Base-by-base conservation (phyloP, 2,113 vertebrate genomes). In the Tricholaema leucomelas region DNA sequence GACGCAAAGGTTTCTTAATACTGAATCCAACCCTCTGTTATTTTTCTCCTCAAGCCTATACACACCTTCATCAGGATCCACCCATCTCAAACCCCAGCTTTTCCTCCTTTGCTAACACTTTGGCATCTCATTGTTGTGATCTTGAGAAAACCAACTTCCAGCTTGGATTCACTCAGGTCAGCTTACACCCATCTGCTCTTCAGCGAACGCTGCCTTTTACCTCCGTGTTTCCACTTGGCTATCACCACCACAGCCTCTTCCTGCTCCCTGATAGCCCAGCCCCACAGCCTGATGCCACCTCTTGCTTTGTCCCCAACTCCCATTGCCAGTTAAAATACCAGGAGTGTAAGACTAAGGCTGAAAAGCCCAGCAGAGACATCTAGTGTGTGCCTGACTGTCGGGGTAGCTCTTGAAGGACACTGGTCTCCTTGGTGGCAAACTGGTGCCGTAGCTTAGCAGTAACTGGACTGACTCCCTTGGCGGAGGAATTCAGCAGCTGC, bases 31-130 rank as follows among this genome's bases (percentile, higher is more conserved):
- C 10, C 31, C 6, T 4, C 46, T 4, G 3, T 8, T 60, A 6
- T 24, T 50, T 59, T 0, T 5, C 33, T 36, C 25, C 66, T 67
- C 48, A 60, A 67, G 55, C 7, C 24, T 21, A 50, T 7, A 12
- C 50, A 6, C 6, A 10, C 28, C 15, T 85, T 58, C 23, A 31
- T 38, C 65, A 70, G 40, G 21, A 67, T 35, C 35, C 63, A 40
- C 1, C 11, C 0, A 0, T 19, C 5, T 30, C 7, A 8, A 48
- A 55, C 6, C 1, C 0, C 30, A 76, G 9, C 44, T 54, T 61
- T 61, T 38, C 72, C 50, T 73, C 23, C 1, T 4, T 58, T 69
- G 12, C 28, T 55, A n/a, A 50, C 23, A 12, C 0, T 0, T 0
- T 12, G 48, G 48, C 12, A 50, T 50, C 48, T 50, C 48, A 50